Conservation (phyloP, 92 coral and sea anemone genomes). For the Epizoanthus ramosus region DNA sequence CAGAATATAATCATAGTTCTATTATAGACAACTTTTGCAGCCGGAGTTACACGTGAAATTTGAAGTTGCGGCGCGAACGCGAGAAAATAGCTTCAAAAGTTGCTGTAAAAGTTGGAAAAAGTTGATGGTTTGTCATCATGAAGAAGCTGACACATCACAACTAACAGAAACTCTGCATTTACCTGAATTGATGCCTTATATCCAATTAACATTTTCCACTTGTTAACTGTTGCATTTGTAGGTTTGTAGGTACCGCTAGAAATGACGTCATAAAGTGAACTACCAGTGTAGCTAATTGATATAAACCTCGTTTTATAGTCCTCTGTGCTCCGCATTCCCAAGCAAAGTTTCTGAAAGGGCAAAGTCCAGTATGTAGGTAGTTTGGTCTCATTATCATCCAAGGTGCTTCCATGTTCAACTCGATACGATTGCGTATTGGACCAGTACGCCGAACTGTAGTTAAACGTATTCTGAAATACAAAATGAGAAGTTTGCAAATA, state of each 20-base stretch:
- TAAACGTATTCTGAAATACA: neutral
- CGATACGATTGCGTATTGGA: neutral
- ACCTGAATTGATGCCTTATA: neutral
- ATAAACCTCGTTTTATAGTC: neutral
- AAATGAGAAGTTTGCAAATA: too few relatives aligned
- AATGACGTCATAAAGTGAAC: neutral
- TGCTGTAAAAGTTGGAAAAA: too few relatives aligned
- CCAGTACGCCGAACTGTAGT: neutral
- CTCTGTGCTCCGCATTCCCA: neutral
- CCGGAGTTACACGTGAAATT: too few relatives aligned
- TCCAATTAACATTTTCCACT: slow-evolving; percentile 5
- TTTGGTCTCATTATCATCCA: neutral
- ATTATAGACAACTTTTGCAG: too few relatives aligned
- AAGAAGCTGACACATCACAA: neutral
- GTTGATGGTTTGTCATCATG: neutral
- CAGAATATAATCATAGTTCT: too few relatives aligned
- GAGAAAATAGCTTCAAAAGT: too few relatives aligned
- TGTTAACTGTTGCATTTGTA: neutral
- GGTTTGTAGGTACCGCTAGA: neutral
- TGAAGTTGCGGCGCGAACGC: too few relatives aligned
- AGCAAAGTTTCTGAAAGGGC: neutral
- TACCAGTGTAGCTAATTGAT: neutral
- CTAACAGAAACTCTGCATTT: neutral
- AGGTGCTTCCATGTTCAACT: neutral
- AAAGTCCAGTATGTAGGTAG: neutral